phyloP scores from a whole-genome alignment of 2,113 vertebrate species.

The Psilopsiagon aurifrons region DNA sequence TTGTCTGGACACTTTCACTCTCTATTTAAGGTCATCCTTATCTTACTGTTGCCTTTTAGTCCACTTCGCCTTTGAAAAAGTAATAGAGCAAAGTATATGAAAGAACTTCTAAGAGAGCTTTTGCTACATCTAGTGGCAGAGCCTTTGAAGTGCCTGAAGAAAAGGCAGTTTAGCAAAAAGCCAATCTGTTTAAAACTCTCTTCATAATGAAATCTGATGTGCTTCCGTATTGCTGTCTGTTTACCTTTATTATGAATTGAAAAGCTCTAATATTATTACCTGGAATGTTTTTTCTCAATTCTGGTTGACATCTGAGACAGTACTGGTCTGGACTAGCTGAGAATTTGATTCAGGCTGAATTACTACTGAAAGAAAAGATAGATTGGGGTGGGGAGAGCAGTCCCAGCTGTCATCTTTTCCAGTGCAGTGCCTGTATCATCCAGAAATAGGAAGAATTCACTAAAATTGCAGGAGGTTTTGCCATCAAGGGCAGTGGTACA shows the following conservation, averaged over 20 bases:
- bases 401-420: background rate
- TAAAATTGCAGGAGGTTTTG: background rate
- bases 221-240: background rate
- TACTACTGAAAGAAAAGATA: background rate
- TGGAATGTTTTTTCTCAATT: background rate
- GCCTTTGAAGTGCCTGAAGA: background rate
- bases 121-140: constrained; percentile 66
- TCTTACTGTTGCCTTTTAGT: background rate
- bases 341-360: background rate
- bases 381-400: fast-evolving
- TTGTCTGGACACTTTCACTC: background rate
- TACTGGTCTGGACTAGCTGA: background rate
- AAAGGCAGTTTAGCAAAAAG: background rate
- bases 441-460: background rate
- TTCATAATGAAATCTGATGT: background rate
- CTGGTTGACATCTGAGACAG: background rate
- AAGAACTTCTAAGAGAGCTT: constrained; percentile 27
- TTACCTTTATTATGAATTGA: background rate
- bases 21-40: background rate
- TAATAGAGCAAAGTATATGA: background rate
- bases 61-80: background rate
- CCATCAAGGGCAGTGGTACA: background rate
- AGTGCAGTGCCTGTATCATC: background rate
- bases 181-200: background rate
- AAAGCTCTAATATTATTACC: background rate